Percentiles rank a stretch among this genome's conserved stretches.
Evolutionary conservation across 2,113 vertebrate genomes (phyloP).

Genomic region (Ariopsis seemanni): DNA sequence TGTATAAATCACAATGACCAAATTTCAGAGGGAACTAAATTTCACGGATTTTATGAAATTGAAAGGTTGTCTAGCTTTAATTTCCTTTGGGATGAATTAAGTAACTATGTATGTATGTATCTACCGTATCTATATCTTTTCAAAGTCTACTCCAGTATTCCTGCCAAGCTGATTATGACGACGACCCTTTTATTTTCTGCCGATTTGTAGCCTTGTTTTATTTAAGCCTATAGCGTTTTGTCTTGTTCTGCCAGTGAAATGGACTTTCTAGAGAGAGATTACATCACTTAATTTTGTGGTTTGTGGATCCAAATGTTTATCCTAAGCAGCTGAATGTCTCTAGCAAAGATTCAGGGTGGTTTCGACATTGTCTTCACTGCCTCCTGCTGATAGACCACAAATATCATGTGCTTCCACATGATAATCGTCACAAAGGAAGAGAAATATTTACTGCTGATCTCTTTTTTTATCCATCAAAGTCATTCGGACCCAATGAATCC

Average conservation of each 20-base stretch:
- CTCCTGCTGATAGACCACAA: neutral
- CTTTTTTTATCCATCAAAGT: neutral
- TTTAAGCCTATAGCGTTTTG: neutral
- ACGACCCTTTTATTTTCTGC: neutral
- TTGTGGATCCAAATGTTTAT: constrained; percentile 1
- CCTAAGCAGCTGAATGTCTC: neutral
- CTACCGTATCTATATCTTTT: neutral
- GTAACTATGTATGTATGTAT: too few species aligned
- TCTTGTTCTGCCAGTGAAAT: neutral
- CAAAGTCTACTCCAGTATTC: neutral
- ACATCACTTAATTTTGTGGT: neutral
- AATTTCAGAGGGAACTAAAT: too few species aligned
- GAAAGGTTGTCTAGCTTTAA: too few species aligned
- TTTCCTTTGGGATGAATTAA: too few species aligned
- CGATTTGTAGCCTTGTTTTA: neutral
- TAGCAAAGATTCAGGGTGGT: neutral
- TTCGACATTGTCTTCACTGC: neutral
- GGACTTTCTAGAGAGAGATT: neutral
- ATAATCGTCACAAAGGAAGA: neutral
- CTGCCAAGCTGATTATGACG: neutral
- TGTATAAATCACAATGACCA: too few species aligned
- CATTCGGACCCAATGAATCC: neutral
- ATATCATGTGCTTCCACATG: neutral
- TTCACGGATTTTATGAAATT: too few species aligned
- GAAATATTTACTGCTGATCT: neutral